These are phyloP conservation scores for Sinohyriopsis cumingii DNA, from an alignment of 2,888 invertebrate genomes.

Conservation along the genomic window DNA sequence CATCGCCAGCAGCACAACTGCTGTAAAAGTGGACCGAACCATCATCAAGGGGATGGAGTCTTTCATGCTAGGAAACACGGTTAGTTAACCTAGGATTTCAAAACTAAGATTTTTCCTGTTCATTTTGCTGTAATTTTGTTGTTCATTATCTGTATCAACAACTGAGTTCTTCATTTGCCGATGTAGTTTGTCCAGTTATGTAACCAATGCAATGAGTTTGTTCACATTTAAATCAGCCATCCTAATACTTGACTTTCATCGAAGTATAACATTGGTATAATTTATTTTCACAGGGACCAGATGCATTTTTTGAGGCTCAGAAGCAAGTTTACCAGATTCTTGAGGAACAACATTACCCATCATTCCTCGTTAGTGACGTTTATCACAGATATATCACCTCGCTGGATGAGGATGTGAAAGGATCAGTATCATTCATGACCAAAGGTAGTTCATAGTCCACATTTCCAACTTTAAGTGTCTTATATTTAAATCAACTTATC, in stretches of 20 bases:
- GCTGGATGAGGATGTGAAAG: slow-evolving; percentile 38
- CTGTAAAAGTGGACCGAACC: slow-evolving; percentile 80
- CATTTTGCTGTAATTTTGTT: background rate
- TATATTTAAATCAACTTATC: background rate
- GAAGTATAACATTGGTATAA: too few relatives aligned
- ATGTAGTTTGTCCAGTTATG: background rate
- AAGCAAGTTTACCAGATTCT: slow-evolving; percentile 84
- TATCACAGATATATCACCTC: slow-evolving; percentile 77
- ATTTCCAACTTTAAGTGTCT: background rate
- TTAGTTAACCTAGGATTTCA: slow-evolving; percentile 34
- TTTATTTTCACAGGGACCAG: slow-evolving; percentile 57
- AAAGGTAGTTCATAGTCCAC: slow-evolving; percentile 24
- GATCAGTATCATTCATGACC: slow-evolving; percentile 19
- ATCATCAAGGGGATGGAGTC: slow-evolving; percentile 87
- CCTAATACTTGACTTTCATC: too few relatives aligned
- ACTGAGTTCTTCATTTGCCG: background rate
- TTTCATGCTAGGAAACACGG: slow-evolving; percentile 87
- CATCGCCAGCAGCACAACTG: slow-evolving; percentile 85
- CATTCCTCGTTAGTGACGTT: slow-evolving; percentile 89
- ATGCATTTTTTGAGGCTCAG: slow-evolving; percentile 86
- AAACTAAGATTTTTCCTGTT: background rate
- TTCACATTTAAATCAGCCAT: too few relatives aligned
- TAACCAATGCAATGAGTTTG: too few relatives aligned
- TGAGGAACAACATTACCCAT: slow-evolving; percentile 90
- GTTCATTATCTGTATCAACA: background rate